A percentile compares a stretch with the other conserved stretches of the same genome.
phyloP scores from a whole-genome alignment of 2,888 invertebrate genomes.

The Plusia festucae region DNA sequence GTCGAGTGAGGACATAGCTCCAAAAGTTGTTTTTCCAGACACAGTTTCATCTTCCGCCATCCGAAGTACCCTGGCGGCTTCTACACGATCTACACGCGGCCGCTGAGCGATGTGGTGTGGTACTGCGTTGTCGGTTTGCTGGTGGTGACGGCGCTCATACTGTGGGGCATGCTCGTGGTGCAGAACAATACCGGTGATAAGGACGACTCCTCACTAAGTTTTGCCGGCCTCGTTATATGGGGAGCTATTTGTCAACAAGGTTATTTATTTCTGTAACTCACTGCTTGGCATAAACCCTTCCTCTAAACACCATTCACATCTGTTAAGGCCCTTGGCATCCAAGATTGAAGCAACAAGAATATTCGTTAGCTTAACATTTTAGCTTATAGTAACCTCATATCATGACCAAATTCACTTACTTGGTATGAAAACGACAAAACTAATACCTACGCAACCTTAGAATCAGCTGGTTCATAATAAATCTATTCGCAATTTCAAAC shows the following conservation, averaged over 20 bases:
- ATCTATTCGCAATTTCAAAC: too few species aligned
- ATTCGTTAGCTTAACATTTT: too few species aligned
- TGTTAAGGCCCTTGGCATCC: not conserved
- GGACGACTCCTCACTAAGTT: slow-evolving; percentile 80
- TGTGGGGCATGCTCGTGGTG: slow-evolving; percentile 69
- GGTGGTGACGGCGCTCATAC: slow-evolving; percentile 61
- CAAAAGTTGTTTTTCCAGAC: slow-evolving; percentile 74
- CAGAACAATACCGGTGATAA: slow-evolving; percentile 58
- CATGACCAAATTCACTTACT: too few species aligned
- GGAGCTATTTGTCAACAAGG: slow-evolving; percentile 87
- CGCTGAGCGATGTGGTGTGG: slow-evolving; percentile 90
- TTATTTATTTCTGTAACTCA: slow-evolving; percentile 44
- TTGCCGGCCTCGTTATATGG: slow-evolving; percentile 81
- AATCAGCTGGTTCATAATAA: too few species aligned
- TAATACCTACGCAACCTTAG: too few species aligned
- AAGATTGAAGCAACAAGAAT: not conserved
- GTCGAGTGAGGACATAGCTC: too few species aligned
- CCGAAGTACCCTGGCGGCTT: slow-evolving; percentile 90
- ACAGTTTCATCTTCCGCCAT: slow-evolving; percentile 91
- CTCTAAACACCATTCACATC: not conserved
- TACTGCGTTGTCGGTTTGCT: slow-evolving; percentile 80
- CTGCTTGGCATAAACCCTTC: not conserved
- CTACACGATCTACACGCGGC: slow-evolving; percentile 91
- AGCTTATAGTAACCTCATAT: too few species aligned
- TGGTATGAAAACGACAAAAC: too few species aligned